Base-by-base conservation (phyloP, 2,888 invertebrate genomes). In the Cheilosia urbana region DNA sequence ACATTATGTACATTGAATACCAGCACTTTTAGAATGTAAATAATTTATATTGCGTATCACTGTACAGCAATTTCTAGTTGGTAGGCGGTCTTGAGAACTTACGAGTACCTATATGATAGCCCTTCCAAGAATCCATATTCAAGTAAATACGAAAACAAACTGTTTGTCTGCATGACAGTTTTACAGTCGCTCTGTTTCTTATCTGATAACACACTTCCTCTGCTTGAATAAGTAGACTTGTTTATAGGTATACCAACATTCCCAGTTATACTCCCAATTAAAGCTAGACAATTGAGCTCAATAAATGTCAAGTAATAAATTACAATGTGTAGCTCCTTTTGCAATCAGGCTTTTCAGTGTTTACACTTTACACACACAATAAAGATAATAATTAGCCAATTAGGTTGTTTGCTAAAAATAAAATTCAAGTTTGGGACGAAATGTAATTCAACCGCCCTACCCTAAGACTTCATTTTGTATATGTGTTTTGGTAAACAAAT, bases 341-440 rank as follows among this genome's bases (percentile, higher is more conserved):
- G 40, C 40, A 53, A 42, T 51, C 27, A 40, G 37, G 11, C 37
- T 5, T 66, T 27, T 57, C 34, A 58, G 34, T 9, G 4, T 55
- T 40, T 57, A 15, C 47, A 47, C n/a, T n/a, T n/a, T n/a, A n/a
- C 21, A 40, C 37, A 11, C 4, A 49, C 47, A 42, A 37, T 37
- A 3, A 11, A 37, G 13, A 9, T 30, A 37, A 27, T 37, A 60
- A 40, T 60, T 60, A 37, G 58, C 40, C 37, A 49, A 49, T 72
- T 51, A 72, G 40, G 40, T 62, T 15, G 27, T 42, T 72, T 30
- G 51, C 62, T 51, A 72, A 62, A 72, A 72, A 45, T 72, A 72
- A 40, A 49, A 17, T 13, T 11, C 49, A n/a, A 7, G 30, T 51
- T 40, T 53, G 42, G 30, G 53, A 45, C 72, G 42, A 30, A 42